These are phyloP conservation scores for Tipula unca DNA, from an alignment of 2,888 invertebrate genomes.

Conservation along the genomic window DNA sequence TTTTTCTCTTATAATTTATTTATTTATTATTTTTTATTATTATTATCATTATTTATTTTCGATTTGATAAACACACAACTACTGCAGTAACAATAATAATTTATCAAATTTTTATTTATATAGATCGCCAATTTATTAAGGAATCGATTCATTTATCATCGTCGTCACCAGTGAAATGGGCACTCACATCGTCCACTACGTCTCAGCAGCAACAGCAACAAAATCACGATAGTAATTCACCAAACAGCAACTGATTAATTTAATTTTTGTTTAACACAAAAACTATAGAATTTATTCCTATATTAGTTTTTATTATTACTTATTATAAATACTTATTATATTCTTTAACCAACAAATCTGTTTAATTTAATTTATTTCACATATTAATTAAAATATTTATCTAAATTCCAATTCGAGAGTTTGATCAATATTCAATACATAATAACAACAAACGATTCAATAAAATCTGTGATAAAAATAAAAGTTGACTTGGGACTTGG, in stretches of 20 bases:
- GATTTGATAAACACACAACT: not conserved
- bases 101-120: not conserved
- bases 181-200: not conserved
- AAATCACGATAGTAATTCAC: conserved; percentile 2
- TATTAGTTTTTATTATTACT: not conserved
- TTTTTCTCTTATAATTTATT: not conserved
- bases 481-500: not conserved
- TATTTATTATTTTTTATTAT: not conserved
- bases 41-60: not conserved
- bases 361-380: not conserved
- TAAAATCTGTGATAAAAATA: conserved; percentile 1
- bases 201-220: not conserved
- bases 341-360: not conserved
- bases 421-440: not conserved
- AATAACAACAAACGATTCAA: not conserved
- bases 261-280: not conserved
- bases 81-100: not conserved
- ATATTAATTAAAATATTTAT: not conserved
- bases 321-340: not conserved
- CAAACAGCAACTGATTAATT: not conserved
- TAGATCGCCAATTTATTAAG: not conserved
- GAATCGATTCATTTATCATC: not conserved
- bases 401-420: not conserved
- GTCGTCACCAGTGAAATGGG: conserved; percentile 2
- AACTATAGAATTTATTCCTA: not conserved